Evolutionary conservation across 2,113 vertebrate species (phyloP).

Genomic region (Hemiscyllium ocellatum): DNA sequence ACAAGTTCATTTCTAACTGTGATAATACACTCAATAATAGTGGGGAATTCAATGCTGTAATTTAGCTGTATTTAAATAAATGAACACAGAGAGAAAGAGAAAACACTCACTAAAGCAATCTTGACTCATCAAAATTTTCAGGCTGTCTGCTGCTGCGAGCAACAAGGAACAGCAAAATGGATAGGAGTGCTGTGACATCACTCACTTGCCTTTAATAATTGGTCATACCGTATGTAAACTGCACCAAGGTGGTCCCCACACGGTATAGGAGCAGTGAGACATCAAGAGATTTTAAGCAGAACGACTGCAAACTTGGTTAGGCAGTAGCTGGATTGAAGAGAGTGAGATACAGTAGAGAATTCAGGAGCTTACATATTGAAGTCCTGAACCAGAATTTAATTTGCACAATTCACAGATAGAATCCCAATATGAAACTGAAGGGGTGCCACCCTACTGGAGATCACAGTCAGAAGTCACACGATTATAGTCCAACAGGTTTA

Average conservation of each 20-base stretch:
- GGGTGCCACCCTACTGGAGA: not conserved
- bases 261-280: not conserved
- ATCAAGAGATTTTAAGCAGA: not conserved
- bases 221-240: not conserved
- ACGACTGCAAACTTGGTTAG: not conserved
- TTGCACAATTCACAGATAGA: not conserved
- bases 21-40: conserved; percentile 14
- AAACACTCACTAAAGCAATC: not conserved
- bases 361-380: not conserved
- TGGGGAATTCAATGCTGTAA: not conserved
- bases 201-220: not conserved
- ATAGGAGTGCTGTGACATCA: not conserved
- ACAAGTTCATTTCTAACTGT: not conserved
- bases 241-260: not conserved
- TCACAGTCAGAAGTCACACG: too few relatives aligned
- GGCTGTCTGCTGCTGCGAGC: not conserved
- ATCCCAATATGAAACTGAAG: not conserved
- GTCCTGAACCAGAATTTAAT: not conserved
- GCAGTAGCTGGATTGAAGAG: too few relatives aligned
- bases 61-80: conserved; percentile 4
- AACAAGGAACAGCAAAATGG: too few relatives aligned
- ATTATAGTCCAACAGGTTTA: too few relatives aligned
- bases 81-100: not conserved
- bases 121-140: not conserved
- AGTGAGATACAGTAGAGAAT: not conserved